These are phyloP conservation scores for Epirrita christyi DNA, from an alignment of 2,888 invertebrate species.

Conservation along the genomic window DNA sequence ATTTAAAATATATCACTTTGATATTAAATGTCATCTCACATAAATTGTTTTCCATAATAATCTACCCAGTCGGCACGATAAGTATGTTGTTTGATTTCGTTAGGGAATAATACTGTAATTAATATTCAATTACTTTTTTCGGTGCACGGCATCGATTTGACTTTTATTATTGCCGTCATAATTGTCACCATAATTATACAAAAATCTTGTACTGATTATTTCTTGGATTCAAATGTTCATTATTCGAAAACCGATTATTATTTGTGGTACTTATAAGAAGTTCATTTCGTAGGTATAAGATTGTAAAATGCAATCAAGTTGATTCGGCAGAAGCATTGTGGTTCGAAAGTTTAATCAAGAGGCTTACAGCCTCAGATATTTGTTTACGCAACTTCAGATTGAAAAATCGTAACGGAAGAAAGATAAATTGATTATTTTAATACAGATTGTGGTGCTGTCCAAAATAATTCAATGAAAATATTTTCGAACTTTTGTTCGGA, in stretches of 20 bases:
- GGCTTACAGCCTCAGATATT: conserved; percentile 26
- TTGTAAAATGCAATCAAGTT: conserved; percentile 38
- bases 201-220: conserved; percentile 24
- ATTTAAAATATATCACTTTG: conserved; percentile 66
- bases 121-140: conserved; percentile 27
- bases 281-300: conserved; percentile 30
- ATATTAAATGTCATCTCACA: conserved; percentile 72
- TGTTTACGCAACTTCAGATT: conserved; percentile 33
- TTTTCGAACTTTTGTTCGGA: neutral
- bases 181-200: conserved; percentile 14
- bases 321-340: conserved; percentile 32
- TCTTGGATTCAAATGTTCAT: conserved; percentile 30
- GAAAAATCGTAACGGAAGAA: conserved; percentile 25
- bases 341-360: conserved; percentile 38
- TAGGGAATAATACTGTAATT: conserved; percentile 37
- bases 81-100: conserved; percentile 43
- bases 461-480: conserved; percentile 29
- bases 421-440: conserved; percentile 38
- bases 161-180: conserved; percentile 18
- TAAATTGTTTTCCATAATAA: conserved; percentile 65
- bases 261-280: conserved; percentile 29
- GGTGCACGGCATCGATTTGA: conserved; percentile 19
- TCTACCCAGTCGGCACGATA: conserved; percentile 56
- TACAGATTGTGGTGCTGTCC: conserved; percentile 3
- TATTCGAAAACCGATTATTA: conserved; percentile 24